Conservation (phyloP, 2,888 invertebrate species). For the Harpalus rufipes region DNA sequence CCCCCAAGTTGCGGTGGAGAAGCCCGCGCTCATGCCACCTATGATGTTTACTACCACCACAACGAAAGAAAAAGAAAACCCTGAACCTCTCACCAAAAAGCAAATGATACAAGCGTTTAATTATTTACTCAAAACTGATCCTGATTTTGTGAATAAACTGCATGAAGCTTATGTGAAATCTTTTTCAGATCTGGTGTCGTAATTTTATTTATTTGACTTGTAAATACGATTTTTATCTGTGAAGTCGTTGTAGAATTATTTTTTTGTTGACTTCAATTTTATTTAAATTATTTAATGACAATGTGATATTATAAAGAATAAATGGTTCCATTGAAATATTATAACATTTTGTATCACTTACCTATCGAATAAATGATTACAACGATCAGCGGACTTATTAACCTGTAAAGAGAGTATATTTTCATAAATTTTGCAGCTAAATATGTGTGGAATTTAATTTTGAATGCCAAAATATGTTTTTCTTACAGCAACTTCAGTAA, state of each 20-base stretch:
- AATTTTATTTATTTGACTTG: slow-evolving; percentile 68
- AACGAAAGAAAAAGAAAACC: slow-evolving; percentile 72
- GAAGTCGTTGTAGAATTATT: not conserved
- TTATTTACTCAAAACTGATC: slow-evolving; percentile 91
- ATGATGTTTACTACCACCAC: slow-evolving; percentile 89
- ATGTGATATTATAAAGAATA: slow-evolving; percentile 38
- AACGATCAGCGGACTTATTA: not conserved
- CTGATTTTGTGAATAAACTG: slow-evolving; percentile 91
- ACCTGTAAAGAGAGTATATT: too few relatives aligned
- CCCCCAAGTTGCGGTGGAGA: slow-evolving; percentile 78
- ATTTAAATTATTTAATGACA: not conserved
- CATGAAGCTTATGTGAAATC: slow-evolving; percentile 96
- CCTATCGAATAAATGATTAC: slow-evolving; percentile 1
- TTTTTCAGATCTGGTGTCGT: slow-evolving; percentile 83
- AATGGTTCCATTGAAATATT: not conserved
- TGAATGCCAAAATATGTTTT: not conserved
- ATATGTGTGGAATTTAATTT: not conserved
- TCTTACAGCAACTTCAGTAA: too few relatives aligned
- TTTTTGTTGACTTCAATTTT: not conserved
- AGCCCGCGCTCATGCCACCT: slow-evolving; percentile 91
- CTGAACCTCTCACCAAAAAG: slow-evolving; percentile 90
- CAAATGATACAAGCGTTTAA: slow-evolving; percentile 94
- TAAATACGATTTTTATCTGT: slow-evolving; percentile 1
- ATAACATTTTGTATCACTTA: slow-evolving; percentile 3
- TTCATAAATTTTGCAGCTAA: too few relatives aligned